Conservation (phyloP, 2,888 invertebrate species). For the Leuctra nigra region DNA sequence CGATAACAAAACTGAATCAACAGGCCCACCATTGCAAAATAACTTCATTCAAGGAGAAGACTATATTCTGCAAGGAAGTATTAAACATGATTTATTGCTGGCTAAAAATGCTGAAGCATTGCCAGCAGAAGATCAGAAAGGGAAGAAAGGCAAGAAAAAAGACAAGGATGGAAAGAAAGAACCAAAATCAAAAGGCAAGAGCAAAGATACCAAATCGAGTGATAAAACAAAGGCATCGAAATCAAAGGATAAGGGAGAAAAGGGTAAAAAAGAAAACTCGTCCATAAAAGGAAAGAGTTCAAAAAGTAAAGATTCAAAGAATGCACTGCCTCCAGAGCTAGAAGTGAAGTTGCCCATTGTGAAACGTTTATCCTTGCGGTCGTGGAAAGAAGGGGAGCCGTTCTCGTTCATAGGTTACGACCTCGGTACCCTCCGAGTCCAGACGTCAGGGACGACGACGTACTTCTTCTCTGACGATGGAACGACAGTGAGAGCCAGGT, state of each 20-base stretch:
- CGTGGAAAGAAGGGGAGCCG: slow-evolving; percentile 26
- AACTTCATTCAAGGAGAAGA: background rate
- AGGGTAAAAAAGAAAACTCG: background rate
- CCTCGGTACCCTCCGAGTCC: slow-evolving; percentile 33
- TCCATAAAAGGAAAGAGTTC: background rate
- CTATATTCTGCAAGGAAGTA: background rate
- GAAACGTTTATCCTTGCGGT: slow-evolving; percentile 14
- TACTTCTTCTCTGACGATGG: slow-evolving; percentile 34
- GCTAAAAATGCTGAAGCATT: too few relatives aligned
- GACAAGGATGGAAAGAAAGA: slow-evolving; percentile 6
- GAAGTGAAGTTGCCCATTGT: background rate
- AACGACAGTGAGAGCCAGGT: slow-evolving; percentile 32
- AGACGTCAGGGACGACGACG: slow-evolving; percentile 31
- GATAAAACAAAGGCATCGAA: slow-evolving; percentile 1
- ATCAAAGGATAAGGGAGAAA: slow-evolving; percentile 19
- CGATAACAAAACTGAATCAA: background rate
- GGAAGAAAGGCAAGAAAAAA: slow-evolving; percentile 22
- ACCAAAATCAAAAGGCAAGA: slow-evolving; percentile 5
- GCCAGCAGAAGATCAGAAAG: slow-evolving; percentile 15
- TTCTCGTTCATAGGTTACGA: slow-evolving; percentile 36
- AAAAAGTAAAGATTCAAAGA: background rate
- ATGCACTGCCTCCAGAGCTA: too few relatives aligned
- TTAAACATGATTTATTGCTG: background rate
- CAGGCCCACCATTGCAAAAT: background rate
- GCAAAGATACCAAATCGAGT: background rate